These are phyloP conservation scores for Garrulus glandarius DNA, from an alignment of 2,797 vertebrate genomes.

Conservation along the genomic window DNA sequence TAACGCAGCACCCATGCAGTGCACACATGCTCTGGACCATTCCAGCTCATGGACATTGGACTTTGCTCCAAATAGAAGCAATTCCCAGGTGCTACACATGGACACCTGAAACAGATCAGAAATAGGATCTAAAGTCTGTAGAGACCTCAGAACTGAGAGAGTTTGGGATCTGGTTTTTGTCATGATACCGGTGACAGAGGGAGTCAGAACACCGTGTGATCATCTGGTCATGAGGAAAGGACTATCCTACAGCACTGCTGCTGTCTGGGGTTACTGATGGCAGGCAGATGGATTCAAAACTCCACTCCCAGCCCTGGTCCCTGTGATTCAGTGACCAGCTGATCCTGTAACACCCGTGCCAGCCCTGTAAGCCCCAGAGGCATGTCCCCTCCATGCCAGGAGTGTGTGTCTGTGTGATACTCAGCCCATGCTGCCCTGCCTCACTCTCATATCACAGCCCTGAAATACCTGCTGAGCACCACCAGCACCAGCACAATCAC, in stretches of 20 bases:
- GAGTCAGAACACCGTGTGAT: not conserved
- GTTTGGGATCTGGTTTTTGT: not conserved
- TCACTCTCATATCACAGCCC: not conserved
- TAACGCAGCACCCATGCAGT: not conserved
- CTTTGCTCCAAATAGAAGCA: not conserved
- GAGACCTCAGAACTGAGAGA: not conserved
- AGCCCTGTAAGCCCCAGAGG: not conserved
- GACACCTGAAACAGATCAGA: not conserved
- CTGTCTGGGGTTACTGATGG: not conserved
- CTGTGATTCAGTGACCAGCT: not conserved
- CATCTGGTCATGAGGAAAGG: not conserved
- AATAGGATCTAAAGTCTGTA: not conserved
- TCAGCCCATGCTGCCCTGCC: not conserved
- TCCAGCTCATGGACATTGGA: not conserved
- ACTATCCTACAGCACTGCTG: not conserved
- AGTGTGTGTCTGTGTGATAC: not conserved
- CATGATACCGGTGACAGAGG: not conserved
- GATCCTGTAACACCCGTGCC: not conserved
- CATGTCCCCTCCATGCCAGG: not conserved
- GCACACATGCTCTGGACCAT: not conserved
- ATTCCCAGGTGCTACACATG: not conserved
- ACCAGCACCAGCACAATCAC: not conserved
- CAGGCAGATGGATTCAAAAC: not conserved
- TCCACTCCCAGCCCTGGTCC: not conserved
- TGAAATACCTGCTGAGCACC: conserved; percentile 29